Conservation (phyloP, 2,113 vertebrate species). For the Xenopus tropicalis region DNA sequence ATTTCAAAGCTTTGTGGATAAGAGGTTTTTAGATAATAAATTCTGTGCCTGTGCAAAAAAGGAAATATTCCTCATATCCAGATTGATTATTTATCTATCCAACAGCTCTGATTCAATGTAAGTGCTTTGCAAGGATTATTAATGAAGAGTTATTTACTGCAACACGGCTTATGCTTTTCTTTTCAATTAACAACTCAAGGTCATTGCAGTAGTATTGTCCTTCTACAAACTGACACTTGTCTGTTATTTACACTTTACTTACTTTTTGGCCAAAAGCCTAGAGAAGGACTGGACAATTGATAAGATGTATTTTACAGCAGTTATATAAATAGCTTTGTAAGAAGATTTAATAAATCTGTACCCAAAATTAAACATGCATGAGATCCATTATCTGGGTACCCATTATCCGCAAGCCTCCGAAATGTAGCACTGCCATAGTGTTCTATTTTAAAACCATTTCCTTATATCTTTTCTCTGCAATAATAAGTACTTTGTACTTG, state of each 20-base stretch:
- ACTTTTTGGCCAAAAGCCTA: slow-evolving; percentile 19
- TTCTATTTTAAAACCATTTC: too few species aligned
- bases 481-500: too few species aligned
- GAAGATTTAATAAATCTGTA: too few species aligned
- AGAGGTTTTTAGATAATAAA: too few species aligned
- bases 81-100: slow-evolving; percentile 23
- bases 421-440: too few species aligned
- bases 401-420: too few species aligned
- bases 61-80: slow-evolving; percentile 11
- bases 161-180: slow-evolving; percentile 12
- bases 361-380: too few species aligned
- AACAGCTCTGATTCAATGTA: slow-evolving; percentile 31
- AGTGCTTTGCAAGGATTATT: slow-evolving; percentile 43
- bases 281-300: background rate
- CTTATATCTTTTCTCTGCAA: too few species aligned
- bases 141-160: slow-evolving; percentile 45
- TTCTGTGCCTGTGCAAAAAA: background rate
- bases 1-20: too few species aligned
- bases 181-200: slow-evolving; percentile 35
- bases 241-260: background rate
- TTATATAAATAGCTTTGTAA: background rate
- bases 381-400: too few species aligned
- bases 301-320: background rate
- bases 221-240: slow-evolving; percentile 34
- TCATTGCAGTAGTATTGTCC: background rate